phyloP scores from a whole-genome alignment of 2,797 vertebrate species.

The Hydrophis major region DNA sequence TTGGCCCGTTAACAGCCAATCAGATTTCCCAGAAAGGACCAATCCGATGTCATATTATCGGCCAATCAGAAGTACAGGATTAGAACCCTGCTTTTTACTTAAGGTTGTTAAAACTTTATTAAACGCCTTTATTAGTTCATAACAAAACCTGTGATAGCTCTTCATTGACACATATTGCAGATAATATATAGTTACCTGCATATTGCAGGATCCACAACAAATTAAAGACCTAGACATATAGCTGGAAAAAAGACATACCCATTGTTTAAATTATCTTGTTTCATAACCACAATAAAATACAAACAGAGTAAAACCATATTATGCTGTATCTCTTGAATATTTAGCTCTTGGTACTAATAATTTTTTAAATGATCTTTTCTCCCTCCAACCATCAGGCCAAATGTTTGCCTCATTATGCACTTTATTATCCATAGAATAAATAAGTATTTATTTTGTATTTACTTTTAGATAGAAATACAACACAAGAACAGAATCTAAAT shows the following conservation, averaged over 20 bases:
- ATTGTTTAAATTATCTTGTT: not conserved
- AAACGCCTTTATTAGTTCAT: no score
- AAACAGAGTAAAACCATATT: not conserved
- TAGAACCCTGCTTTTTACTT: no score
- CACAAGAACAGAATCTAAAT: not conserved
- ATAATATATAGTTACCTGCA: constrained; percentile 20
- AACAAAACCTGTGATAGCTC: constrained; percentile 25
- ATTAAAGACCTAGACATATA: not conserved
- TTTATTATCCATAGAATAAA: not conserved
- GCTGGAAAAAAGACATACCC: fast-evolving
- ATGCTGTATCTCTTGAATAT: not conserved
- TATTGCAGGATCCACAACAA: not conserved
- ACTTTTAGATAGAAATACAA: not conserved
- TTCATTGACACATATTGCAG: constrained; percentile 28
- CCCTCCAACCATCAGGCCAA: not conserved
- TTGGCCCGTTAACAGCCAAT: no score
- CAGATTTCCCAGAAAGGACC: no score
- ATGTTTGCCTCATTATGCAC: not conserved
- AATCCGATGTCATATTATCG: no score
- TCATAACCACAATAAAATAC: not conserved
- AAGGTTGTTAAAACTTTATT: no score
- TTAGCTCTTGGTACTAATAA: not conserved
- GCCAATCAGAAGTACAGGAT: no score
- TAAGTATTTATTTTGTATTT: not conserved
- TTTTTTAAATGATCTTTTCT: not conserved